phyloP scores from a whole-genome alignment of 2,888 invertebrate species.

The Oegoconia quadripuncta region DNA sequence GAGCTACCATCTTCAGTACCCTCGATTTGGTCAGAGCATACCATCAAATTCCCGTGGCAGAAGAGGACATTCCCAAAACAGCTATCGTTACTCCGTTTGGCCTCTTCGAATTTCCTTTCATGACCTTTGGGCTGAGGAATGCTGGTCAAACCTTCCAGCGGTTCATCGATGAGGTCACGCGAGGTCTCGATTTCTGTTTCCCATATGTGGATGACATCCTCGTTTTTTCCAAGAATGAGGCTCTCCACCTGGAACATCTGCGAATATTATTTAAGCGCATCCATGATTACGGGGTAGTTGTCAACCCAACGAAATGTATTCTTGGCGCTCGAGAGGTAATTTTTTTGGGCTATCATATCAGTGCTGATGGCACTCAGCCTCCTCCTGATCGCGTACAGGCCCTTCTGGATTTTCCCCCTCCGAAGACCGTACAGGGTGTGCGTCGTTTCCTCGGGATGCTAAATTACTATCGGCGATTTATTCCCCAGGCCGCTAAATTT shows the following conservation, averaged over 20 bases:
- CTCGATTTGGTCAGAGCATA: conserved; percentile 4
- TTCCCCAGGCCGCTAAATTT: conserved; percentile 13
- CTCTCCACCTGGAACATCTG: conserved; percentile 27
- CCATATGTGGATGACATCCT: conserved; percentile 7
- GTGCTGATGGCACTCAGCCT: too few relatives aligned
- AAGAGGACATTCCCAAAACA: neutral
- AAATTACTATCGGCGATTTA: conserved; percentile 14
- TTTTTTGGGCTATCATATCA: neutral
- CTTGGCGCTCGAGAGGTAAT: conserved; percentile 4
- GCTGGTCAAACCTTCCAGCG: too few relatives aligned
- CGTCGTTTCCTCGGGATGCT: conserved; percentile 18
- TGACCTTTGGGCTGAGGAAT: too few relatives aligned
- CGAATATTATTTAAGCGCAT: conserved; percentile 3
- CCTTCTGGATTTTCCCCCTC: too few relatives aligned
- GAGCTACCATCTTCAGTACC: neutral
- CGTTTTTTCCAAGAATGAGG: conserved; percentile 1
- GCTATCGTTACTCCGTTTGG: neutral
- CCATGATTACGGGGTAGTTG: conserved; percentile 4
- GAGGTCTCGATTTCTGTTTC: conserved; percentile 9
- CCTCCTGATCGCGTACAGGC: too few relatives aligned
- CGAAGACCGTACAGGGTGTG: conserved; percentile 26
- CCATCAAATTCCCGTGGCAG: neutral
- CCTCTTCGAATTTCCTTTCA: too few relatives aligned
- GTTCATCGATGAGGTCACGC: conserved; percentile 16
- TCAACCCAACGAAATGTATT: conserved; percentile 6